These are phyloP conservation scores for Aulostomus chinensis DNA, from an alignment of 2,797 vertebrate genomes.

Conservation along the genomic window DNA sequence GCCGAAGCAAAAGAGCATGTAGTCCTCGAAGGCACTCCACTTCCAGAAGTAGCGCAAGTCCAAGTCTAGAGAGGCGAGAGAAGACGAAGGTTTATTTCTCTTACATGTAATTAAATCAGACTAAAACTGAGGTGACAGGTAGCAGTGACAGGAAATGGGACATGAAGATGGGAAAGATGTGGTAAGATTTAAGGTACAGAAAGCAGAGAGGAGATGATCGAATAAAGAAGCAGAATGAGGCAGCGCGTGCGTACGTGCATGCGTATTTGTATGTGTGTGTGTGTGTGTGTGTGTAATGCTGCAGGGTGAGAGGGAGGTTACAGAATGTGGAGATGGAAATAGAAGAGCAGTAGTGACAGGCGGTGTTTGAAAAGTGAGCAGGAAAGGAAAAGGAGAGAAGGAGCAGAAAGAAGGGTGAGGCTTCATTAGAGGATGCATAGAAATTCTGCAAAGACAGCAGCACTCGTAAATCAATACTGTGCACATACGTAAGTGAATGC, in stretches of 20 bases:
- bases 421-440: slow-evolving; percentile 49
- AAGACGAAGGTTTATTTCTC: too few species aligned
- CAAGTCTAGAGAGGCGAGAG: slow-evolving; percentile 67
- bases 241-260: not conserved
- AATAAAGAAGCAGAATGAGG: not conserved
- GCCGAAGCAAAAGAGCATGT: slow-evolving; percentile 81
- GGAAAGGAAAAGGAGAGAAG: not conserved
- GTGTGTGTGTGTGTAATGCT: not conserved
- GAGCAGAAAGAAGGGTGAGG: not conserved
- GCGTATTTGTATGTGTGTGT: slow-evolving; percentile 6
- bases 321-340: slow-evolving; percentile 8
- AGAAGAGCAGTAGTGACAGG: slow-evolving; percentile 9
- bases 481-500: slow-evolving; percentile 27
- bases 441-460: slow-evolving; percentile 55
- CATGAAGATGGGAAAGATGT: not conserved
- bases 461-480: slow-evolving; percentile 48
- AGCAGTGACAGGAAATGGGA: not conserved
- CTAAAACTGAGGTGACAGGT: not conserved
- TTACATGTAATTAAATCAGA: too few species aligned
- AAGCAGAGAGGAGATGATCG: slow-evolving; percentile 3
- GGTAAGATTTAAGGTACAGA: slow-evolving; percentile 6
- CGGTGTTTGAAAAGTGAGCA: slow-evolving; percentile 12
- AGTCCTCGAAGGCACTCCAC: slow-evolving; percentile 84
- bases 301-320: too few species aligned
- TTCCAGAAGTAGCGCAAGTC: slow-evolving; percentile 82